phyloP scores from a whole-genome alignment of 2,797 vertebrate genomes.

The Furcifer pardalis region DNA sequence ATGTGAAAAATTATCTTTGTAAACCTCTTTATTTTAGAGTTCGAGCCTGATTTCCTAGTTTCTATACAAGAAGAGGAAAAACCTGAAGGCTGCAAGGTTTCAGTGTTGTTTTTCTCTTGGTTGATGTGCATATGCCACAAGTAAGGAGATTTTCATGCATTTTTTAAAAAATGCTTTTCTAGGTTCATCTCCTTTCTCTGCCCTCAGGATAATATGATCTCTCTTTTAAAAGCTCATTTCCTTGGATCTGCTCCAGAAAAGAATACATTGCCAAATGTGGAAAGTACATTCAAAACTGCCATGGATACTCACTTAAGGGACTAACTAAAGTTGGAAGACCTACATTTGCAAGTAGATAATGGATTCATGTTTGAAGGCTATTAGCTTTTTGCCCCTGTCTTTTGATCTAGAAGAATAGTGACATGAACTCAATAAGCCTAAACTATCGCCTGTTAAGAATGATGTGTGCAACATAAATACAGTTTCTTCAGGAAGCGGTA shows the following conservation, averaged over 20 bases:
- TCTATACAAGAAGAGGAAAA: neutral
- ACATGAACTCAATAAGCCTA: neutral
- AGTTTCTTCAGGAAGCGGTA: neutral
- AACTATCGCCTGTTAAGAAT: neutral
- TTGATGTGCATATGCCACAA: neutral
- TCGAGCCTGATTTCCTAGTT: neutral
- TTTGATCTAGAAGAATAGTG: neutral
- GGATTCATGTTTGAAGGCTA: neutral
- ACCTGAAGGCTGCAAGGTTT: neutral
- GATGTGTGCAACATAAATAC: neutral
- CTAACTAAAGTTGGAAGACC: neutral
- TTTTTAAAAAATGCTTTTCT: conserved; percentile 30
- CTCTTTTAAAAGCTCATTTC: neutral
- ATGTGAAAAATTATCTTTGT: neutral
- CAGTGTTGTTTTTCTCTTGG: conserved; percentile 20
- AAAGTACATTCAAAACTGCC: neutral
- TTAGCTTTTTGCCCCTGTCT: conserved; percentile 3
- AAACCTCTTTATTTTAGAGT: neutral
- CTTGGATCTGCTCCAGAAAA: neutral
- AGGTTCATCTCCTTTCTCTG: neutral
- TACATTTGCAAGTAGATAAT: neutral
- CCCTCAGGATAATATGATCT: conserved; percentile 3
- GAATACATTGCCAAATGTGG: conserved; percentile 21
- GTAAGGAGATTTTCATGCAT: conserved; percentile 4
- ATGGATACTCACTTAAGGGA: neutral